These are phyloP conservation scores for Echinometra lucunter DNA, from an alignment of 53 echinoderm and acorn worm species.

Conservation along the genomic window DNA sequence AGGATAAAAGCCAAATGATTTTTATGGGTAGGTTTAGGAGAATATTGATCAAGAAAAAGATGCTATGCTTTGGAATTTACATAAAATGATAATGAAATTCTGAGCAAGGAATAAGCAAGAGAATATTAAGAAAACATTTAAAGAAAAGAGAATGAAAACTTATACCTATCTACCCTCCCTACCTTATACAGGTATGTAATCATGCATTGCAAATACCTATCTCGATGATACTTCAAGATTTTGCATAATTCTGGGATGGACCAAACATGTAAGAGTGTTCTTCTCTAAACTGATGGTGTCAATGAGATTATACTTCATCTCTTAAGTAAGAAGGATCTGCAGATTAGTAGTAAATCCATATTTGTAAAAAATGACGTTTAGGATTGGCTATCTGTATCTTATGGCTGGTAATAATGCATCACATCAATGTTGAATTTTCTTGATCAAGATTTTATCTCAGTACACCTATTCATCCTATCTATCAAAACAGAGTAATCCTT, in stretches of 20 bases:
- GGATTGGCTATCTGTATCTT: too few species aligned
- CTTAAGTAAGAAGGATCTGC: too few species aligned
- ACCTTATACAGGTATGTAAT: not conserved
- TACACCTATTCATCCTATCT: not conserved
- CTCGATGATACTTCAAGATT: not conserved
- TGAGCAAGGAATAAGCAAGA: not conserved
- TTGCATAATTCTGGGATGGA: too few species aligned
- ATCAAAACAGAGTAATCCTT: not conserved
- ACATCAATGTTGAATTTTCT: too few species aligned
- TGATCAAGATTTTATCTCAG: not conserved
- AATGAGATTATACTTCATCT: too few species aligned
- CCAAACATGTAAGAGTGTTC: not conserved
- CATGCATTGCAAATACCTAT: not conserved
- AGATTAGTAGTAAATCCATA: too few species aligned
- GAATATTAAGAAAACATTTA: not conserved
- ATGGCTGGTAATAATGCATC: too few species aligned
- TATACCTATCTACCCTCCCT: not conserved
- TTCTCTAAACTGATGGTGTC: not conserved
- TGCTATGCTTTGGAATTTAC: not conserved
- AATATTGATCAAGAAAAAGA: not conserved
- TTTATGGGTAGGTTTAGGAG: not conserved
- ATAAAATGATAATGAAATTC: not conserved
- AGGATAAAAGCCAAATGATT: not conserved
- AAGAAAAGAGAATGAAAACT: not conserved
- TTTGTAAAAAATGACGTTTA: too few species aligned